Evolutionary conservation across 2,797 vertebrate genomes (phyloP), one percentile per base, ranked within the genome.

Genomic region (Cygnus olor): DNA sequence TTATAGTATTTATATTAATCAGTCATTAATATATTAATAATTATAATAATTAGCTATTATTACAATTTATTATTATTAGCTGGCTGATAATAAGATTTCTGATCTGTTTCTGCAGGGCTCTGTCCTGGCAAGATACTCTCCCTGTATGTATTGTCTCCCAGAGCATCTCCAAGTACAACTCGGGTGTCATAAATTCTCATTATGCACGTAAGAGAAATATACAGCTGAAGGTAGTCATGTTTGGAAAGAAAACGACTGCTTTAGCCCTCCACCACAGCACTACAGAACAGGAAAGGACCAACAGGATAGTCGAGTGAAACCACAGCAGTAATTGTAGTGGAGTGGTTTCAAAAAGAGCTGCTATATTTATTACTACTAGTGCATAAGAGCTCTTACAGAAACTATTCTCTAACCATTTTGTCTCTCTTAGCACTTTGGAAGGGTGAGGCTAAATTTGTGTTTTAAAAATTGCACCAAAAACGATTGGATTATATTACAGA

Each of bases 111-210:
- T 58, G 28, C 10, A 76, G 51, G 70, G 78, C 68, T 84, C 38
- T 88, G 80, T 82, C 25, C 14, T 10, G 44, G 34, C 64, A 40
- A 7, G 49, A 47, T 45, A 16, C 25, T 34, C 8, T 27, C 6
- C 4, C 0, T 24, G 58, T 25, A 20, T 0, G 1, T 8, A 3
- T 4, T 1, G 0, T 47, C 25, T 76, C 28, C 63, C 58, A 86
- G 32, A 60, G 51, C 54, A 24, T 36, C 34, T 44, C 53, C n/a
- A 27, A 10, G 45, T 9, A 10, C 2, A 57, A 38, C 42, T 38
- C 40, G 57, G 10, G 44, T 18, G 58, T 57, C 60, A 54, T n/a
- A 53, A 14, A 56, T 57, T 44, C 38, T 73, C 61, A 53, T 78
- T 24, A 73, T 38, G 61, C 51, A 74, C 30, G 38, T 58, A 47